Percentiles rank a stretch among this genome's conserved stretches.
These are phyloP conservation scores for Athalia circularis DNA, from an alignment of 2,888 invertebrate species.

Conservation along the genomic window DNA sequence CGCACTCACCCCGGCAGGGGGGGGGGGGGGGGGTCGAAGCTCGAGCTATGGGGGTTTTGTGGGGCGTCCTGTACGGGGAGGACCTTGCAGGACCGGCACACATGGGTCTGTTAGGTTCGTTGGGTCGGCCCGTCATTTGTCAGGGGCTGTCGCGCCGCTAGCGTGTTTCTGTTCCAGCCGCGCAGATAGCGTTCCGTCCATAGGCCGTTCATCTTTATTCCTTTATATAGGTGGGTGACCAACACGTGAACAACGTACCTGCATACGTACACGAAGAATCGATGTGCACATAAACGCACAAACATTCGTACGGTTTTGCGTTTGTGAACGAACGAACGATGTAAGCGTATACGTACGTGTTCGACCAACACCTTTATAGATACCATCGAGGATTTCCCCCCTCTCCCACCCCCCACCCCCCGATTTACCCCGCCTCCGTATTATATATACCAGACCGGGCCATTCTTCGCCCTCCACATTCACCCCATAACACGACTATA, in stretches of 20 bases:
- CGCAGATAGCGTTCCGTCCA: constrained; percentile 73
- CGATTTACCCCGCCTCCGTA: constrained; percentile 40
- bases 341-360: too few species aligned
- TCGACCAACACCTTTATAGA: too few species aligned
- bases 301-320: too few species aligned
- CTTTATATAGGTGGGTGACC: constrained; percentile 61
- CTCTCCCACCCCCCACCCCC: constrained; percentile 41
- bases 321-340: constrained; percentile 16
- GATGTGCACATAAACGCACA: not conserved
- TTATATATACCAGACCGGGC: constrained; percentile 48
- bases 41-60: constrained; percentile 48
- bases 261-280: constrained; percentile 45
- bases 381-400: too few species aligned
- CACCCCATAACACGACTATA: constrained; percentile 61
- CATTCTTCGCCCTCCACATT: constrained; percentile 66
- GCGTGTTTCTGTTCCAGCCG: constrained; percentile 73
- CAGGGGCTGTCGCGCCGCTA: constrained; percentile 73
- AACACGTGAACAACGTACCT: constrained; percentile 46
- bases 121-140: constrained; percentile 73
- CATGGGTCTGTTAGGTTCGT: constrained; percentile 49
- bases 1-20: constrained; percentile 47
- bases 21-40: constrained; percentile 49
- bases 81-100: too few species aligned
- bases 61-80: constrained; percentile 53
- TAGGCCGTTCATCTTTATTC: constrained; percentile 74